Conservation (phyloP, 2,113 vertebrate species). For the Nanorana parkeri region DNA sequence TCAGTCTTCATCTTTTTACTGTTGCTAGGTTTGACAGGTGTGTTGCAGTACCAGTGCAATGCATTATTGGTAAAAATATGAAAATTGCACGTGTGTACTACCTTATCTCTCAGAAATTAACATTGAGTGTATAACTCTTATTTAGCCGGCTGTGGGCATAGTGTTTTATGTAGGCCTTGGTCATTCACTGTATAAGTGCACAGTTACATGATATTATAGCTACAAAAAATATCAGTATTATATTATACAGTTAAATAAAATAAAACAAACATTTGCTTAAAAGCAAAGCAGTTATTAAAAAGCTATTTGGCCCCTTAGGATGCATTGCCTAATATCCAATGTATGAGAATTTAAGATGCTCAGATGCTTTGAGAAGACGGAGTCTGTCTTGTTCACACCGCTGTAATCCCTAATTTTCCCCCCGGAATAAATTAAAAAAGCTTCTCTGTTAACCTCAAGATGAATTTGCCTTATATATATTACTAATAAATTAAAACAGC, state of each 20-base stretch:
- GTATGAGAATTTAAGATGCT: constrained; percentile 34
- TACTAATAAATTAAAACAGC: constrained; percentile 69
- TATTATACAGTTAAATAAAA: neutral
- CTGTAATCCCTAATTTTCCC: constrained; percentile 42
- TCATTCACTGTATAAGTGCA: too few species aligned
- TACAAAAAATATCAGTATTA: too few species aligned
- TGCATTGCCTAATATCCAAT: constrained; percentile 18
- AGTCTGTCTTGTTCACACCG: rapidly evolving
- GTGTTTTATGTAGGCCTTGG: too few species aligned
- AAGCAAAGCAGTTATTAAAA: neutral
- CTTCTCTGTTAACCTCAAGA: constrained; percentile 60
- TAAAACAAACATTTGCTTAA: neutral
- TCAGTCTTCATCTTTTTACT: too few species aligned
- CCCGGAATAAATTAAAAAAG: constrained; percentile 48
- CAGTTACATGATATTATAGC: too few species aligned
- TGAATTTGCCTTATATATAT: constrained; percentile 63
- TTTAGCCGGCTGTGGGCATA: too few species aligned
- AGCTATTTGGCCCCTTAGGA: constrained; percentile 10
- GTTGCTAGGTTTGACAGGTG: too few species aligned
- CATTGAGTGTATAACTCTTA: too few species aligned
- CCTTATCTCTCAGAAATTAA: too few species aligned
- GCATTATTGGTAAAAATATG: too few species aligned
- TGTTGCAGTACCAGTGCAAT: too few species aligned
- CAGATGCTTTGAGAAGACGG: constrained; percentile 53
- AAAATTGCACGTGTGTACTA: too few species aligned